phyloP scores from a whole-genome alignment of 64 coral and sea anemone species.

The Montipora capricornis region DNA sequence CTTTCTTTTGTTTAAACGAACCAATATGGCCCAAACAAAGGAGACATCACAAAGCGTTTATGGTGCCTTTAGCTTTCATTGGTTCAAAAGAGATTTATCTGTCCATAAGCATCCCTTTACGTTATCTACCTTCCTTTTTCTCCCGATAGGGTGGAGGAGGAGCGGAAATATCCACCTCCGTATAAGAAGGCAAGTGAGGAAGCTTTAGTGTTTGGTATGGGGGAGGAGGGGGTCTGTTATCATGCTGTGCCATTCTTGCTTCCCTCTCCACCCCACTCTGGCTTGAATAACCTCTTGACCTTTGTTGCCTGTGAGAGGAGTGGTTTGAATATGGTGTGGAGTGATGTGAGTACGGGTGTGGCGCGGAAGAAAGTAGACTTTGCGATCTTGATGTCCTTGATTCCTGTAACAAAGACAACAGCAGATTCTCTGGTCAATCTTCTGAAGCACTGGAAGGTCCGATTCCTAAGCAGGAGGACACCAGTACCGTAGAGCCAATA shows the following conservation, averaged over 20 bases:
- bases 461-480: too few relatives aligned
- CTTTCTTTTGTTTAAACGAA: too few relatives aligned
- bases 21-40: too few relatives aligned
- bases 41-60: too few relatives aligned
- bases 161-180: slow-evolving; percentile 13
- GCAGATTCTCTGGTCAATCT: neutral
- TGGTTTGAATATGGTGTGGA: neutral
- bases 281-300: slow-evolving; percentile 14
- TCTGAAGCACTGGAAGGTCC: neutral
- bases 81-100: neutral
- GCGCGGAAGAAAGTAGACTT: neutral
- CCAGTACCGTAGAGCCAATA: too few relatives aligned
- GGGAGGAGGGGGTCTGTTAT: slow-evolving; percentile 45
- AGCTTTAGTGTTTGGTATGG: slow-evolving; percentile 46
- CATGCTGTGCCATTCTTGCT: slow-evolving; percentile 1
- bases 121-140: slow-evolving; percentile 45
- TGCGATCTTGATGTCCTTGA: neutral
- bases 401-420: neutral
- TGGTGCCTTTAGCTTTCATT: too few relatives aligned
- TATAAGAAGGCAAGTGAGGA: slow-evolving; percentile 33
- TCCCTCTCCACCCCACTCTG: slow-evolving; percentile 34
- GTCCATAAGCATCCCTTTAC: neutral
- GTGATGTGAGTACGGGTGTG: neutral
- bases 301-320: neutral
- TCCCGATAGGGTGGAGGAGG: slow-evolving; percentile 42